Evolutionary conservation across 2,797 vertebrate genomes (phyloP), one percentile per base, ranked within the genome.

Genomic region (Macrochelys suwanniensis): DNA sequence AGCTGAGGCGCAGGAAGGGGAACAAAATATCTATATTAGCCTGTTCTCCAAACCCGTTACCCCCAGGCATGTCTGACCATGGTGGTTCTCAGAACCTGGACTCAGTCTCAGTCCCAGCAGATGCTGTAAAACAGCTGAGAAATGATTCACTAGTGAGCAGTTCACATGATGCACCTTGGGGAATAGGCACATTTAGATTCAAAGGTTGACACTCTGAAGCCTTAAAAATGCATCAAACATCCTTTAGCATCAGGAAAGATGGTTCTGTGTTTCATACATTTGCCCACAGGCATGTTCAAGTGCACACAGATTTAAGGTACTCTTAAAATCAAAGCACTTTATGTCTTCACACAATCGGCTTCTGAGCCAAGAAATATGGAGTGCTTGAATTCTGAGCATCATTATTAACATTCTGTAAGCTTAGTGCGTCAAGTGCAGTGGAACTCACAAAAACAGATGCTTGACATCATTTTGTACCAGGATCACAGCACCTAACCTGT

Each of bases 331-430:
- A 4, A 31, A 10, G 53, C 15, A 61, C 74, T 23, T 31, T 1
- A 2, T 1, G 2, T 12, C 42, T 12, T 7, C 3, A 0, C 2
- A 49, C 4, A 1, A 51, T 26, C 1, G 45, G 15, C 53, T n/a
- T n/a, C 79, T 25, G 80, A 2, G 23, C 12, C 15, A 26, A 19
- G 15, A 11, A 1, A 33, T 1, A 6, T 0, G 9, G 37, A 7
- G 0, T 0, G 59, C 49, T 0, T 47, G 33, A 26, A 77, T 78
- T n/a, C 28, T 6, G 0, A 45, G 59, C 51, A 37, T 9, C 56
- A 16, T 15, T 51, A 54, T 80, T 78, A 11, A 2, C 15, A 49
- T 0, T 71, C 5, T 0, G 1, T 0, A 28, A 65, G 42, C 31
- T 80, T 31, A 0, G 0, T 2, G 57, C 25, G 33, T 9, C 7